Evolutionary conservation across 2,797 vertebrate genomes (phyloP).

Genomic region (Scleropages formosus): DNA sequence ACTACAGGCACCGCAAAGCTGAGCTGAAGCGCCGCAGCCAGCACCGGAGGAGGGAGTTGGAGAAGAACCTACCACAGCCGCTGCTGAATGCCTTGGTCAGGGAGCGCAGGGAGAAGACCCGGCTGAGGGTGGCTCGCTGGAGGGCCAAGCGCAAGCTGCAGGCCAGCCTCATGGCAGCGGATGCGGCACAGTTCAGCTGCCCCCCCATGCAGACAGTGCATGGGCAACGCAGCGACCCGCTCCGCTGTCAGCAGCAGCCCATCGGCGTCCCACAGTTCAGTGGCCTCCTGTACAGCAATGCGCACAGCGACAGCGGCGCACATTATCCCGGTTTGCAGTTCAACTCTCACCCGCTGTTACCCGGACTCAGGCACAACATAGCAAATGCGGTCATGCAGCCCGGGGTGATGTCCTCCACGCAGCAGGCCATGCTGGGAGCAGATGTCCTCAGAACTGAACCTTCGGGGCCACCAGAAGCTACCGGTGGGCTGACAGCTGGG

Average conservation of each 20-base stretch:
- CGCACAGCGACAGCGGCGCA: constrained; percentile 34
- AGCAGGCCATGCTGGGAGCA: constrained; percentile 31
- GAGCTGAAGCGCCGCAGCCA: constrained; percentile 64
- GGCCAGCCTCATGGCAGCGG: constrained; percentile 57
- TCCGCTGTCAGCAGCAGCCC: constrained; percentile 22
- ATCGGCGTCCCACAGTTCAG: constrained; percentile 29
- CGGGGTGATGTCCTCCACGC: constrained; percentile 30
- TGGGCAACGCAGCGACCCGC: constrained; percentile 35
- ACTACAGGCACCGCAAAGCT: constrained; percentile 66
- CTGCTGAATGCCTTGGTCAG: constrained; percentile 67
- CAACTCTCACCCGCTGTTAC: constrained; percentile 34
- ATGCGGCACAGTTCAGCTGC: constrained; percentile 36
- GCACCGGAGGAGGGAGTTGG: constrained; percentile 63
- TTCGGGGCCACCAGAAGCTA: too few species aligned
- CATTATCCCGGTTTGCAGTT: constrained; percentile 44
- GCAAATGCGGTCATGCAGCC: constrained; percentile 35
- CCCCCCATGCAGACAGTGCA: constrained; percentile 22
- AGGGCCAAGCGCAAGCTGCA: constrained; percentile 74
- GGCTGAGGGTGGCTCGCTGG: constrained; percentile 73
- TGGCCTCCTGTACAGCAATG: constrained; percentile 29
- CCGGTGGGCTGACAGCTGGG: too few species aligned
- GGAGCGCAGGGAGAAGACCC: constrained; percentile 72
- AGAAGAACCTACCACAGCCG: constrained; percentile 72
- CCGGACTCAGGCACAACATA: constrained; percentile 32
- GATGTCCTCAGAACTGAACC: too few species aligned